Evolutionary conservation across 2,113 vertebrate genomes (phyloP).

Genomic region (Otus sunia): DNA sequence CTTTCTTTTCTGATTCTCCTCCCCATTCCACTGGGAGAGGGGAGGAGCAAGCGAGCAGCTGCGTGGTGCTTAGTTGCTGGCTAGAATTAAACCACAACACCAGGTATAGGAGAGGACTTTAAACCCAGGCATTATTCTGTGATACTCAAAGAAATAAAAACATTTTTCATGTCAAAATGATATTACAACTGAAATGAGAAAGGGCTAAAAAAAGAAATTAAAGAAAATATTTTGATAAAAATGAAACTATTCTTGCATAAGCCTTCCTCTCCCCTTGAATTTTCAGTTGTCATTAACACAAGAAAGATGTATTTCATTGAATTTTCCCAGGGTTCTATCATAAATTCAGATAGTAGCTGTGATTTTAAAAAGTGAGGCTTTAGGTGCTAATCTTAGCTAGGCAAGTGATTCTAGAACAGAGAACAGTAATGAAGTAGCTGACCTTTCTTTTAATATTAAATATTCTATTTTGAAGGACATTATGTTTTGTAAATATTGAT

Average conservation of each 20-base stretch:
- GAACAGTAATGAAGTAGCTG: neutral
- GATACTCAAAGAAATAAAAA: slow-evolving; percentile 57
- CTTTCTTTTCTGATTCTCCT: too few relatives aligned
- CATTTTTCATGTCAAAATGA: neutral
- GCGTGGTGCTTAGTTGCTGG: too few relatives aligned
- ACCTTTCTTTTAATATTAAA: neutral
- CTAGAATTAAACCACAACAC: neutral
- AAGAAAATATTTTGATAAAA: neutral
- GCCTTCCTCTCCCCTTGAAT: neutral
- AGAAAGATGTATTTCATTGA: neutral
- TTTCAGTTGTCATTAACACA: neutral
- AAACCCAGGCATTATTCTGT: neutral
- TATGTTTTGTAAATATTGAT: neutral
- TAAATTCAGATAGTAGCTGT: neutral
- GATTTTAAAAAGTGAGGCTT: neutral
- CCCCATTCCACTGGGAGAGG: too few relatives aligned
- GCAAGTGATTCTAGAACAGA: neutral
- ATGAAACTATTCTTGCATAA: neutral
- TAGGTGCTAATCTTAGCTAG: neutral
- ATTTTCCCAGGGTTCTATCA: neutral
- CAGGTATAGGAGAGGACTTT: neutral
- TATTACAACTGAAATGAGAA: neutral
- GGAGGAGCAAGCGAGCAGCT: too few relatives aligned
- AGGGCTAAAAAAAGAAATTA: neutral
- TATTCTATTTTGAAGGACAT: neutral